These are phyloP conservation scores for Otis tarda DNA, from an alignment of 2,113 vertebrate genomes.

Conservation along the genomic window DNA sequence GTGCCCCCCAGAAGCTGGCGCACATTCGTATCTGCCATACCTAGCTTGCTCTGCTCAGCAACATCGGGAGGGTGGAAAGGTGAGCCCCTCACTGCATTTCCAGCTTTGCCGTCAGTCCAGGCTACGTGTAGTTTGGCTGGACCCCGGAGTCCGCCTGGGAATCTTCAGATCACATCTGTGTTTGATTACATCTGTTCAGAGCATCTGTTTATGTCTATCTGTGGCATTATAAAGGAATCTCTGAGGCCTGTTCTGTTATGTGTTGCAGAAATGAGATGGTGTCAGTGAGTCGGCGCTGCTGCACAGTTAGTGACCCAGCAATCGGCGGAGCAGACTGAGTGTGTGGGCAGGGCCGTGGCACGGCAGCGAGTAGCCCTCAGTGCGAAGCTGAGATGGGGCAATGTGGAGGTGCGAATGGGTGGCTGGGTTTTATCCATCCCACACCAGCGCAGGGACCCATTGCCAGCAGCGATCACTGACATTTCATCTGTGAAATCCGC, in stretches of 20 bases:
- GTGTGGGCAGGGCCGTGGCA: fast-evolving
- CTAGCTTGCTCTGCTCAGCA: not conserved
- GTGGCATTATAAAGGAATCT: conserved; percentile 27
- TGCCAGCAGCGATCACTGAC: too few species aligned
- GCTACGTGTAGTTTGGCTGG: not conserved
- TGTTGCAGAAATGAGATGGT: not conserved
- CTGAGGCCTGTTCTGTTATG: not conserved
- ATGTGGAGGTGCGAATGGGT: fast-evolving
- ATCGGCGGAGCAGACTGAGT: fast-evolving
- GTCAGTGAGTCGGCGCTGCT: not conserved
- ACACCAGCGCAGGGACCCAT: fast-evolving
- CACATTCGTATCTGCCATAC: fast-evolving
- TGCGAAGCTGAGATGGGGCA: not conserved
- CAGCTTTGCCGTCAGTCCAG: not conserved
- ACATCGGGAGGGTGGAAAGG: not conserved
- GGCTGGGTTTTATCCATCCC: not conserved
- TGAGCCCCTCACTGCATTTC: not conserved
- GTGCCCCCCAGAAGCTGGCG: not conserved
- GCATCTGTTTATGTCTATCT: conserved; percentile 45
- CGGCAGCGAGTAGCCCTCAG: fast-evolving
- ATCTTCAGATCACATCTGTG: conserved; percentile 41
- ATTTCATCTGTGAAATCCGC: not conserved
- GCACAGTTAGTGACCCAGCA: not conserved
- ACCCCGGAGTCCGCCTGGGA: not conserved
- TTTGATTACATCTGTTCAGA: conserved; percentile 37